Base-by-base conservation (phyloP, 2,797 vertebrate genomes). In the Eidolon dupreanum region DNA sequence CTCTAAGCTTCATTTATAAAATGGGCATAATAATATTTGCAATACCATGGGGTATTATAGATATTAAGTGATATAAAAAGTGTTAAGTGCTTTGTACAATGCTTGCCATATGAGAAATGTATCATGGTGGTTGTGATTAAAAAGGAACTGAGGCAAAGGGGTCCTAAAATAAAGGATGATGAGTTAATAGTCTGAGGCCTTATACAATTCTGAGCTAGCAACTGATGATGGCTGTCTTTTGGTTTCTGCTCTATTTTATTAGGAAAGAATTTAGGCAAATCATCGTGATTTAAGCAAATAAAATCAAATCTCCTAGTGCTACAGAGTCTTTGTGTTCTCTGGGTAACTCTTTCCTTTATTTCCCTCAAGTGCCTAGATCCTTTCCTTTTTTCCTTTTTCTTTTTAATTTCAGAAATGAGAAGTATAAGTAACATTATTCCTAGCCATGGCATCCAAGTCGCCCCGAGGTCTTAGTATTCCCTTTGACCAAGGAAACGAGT, bases 211-310 rank as follows among this genome's bases (percentile, higher is more conserved):
- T 66, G 20, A 88, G 49, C 38, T 81, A 79, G 59, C 51, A 65
- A 31, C 22, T 55, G 22, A 77, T 16, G 9, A n/a, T 38, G 19
- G 4, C 13, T 57, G 8, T 53, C 33, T 87, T 83, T 86, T 77
- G 13, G 12, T 33, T 94, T 79, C 57, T 90, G 31, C 26, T 92
- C 20, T 55, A 3, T 87, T 96, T 82, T 82, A 46, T 10, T 87
- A 20, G 82, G 26, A 70, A 83, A 66, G 6, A 84, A 96, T 87
- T 86, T 90, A 78, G n/a, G 57, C 26, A 89, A 74, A 51, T 77
- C 38, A 36, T 82, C 22, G 15, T 79, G 8, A 24, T 46, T 95
- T 73, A 38, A 19, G 8, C 11, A 17, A 46, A 70, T 68, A 51
- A 66, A 92, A 78, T 92, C 16, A 68, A 73, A 43, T 70, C 28